Evolutionary conservation across 2,797 vertebrate species (phyloP).

Genomic region (Oreortyx pictus): DNA sequence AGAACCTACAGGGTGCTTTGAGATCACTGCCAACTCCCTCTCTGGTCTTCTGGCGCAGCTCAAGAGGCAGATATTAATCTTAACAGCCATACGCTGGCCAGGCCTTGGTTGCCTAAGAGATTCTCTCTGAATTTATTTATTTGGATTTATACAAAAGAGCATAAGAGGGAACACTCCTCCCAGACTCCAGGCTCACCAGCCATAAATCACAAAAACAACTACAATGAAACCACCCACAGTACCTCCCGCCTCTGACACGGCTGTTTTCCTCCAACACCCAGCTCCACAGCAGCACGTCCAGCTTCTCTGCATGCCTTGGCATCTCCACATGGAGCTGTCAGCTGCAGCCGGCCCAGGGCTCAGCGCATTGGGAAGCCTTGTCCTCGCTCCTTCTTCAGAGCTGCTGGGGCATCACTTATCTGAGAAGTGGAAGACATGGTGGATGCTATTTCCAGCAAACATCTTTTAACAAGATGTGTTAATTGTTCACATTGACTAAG

Average conservation of each 20-base stretch:
- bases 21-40: conserved; percentile 60
- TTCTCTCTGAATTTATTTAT: conserved; percentile 71
- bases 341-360: not conserved
- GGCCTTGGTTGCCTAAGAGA: conserved; percentile 66
- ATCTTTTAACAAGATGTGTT: not conserved
- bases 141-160: conserved; percentile 72
- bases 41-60: conserved; percentile 27
- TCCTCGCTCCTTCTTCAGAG: not conserved
- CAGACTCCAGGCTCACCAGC: conserved; percentile 65
- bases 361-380: not conserved
- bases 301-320: not conserved
- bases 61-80: conserved; percentile 62
- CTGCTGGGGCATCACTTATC: not conserved
- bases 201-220: conserved; percentile 66
- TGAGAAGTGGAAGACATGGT: not conserved
- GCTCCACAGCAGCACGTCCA: not conserved
- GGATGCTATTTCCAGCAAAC: not conserved
- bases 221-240: conserved; percentile 70
- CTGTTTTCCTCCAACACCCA: conserved; percentile 34
- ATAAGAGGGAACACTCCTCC: conserved; percentile 69
- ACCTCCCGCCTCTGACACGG: conserved; percentile 3
- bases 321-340: not conserved
- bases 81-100: conserved; percentile 45
- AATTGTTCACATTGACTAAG: not conserved
- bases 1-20: conserved; percentile 42